A percentile compares a stretch with the other conserved stretches of the same genome.
These are phyloP conservation scores for Trichacis sp. DNA, from an alignment of 2,888 invertebrate genomes.

Conservation along the genomic window DNA sequence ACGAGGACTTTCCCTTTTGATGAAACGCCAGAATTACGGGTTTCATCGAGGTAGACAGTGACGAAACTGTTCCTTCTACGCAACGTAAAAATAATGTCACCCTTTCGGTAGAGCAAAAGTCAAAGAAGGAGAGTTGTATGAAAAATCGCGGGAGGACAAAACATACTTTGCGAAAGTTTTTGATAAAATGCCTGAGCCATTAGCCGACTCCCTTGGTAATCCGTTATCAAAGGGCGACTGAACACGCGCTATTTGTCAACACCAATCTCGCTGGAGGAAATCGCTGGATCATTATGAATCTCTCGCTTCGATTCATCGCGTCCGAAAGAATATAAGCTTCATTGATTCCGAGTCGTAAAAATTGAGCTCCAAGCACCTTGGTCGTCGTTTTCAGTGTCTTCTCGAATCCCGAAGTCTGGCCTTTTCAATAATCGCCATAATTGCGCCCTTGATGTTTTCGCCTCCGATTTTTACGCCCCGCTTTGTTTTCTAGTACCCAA, in stretches of 20 bases:
- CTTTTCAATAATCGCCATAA: background rate
- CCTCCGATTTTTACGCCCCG: conserved; percentile 4
- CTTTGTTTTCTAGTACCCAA: conserved; percentile 22
- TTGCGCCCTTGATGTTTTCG: background rate
- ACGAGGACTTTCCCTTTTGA: background rate
- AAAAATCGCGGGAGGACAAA: conserved; percentile 36
- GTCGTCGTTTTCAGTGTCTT: background rate
- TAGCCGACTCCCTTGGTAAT: conserved; percentile 44
- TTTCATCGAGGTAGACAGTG: too few relatives aligned
- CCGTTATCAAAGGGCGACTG: conserved; percentile 48
- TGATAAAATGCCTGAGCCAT: conserved; percentile 40
- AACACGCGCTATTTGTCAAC: conserved; percentile 51
- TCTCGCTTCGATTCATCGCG: conserved; percentile 1
- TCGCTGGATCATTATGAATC: conserved; percentile 47
- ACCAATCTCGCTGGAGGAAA: conserved; percentile 35
- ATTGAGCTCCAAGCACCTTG: conserved; percentile 6
- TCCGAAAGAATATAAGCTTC: conserved; percentile 14
- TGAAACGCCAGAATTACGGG: background rate
- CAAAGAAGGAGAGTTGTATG: conserved; percentile 18
- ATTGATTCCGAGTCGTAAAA: conserved; percentile 37
- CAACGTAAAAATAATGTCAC: too few relatives aligned
- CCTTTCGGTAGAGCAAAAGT: background rate
- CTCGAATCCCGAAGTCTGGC: background rate
- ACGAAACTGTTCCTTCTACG: too few relatives aligned
- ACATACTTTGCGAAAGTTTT: conserved; percentile 36